Conservation (phyloP, 2,113 vertebrate genomes). For the Xyrauchen texanus region DNA sequence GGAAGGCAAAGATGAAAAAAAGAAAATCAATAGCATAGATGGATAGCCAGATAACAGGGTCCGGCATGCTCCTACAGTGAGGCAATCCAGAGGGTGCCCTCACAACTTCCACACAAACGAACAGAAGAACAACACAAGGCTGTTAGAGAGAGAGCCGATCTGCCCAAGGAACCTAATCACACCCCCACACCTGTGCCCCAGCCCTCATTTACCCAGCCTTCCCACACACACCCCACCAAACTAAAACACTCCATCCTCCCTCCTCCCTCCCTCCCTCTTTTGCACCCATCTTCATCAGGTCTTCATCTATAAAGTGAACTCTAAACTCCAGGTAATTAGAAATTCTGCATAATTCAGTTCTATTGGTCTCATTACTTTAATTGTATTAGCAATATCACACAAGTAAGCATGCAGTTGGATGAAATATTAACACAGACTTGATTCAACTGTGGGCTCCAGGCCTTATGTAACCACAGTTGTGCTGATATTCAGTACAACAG, state of each 20-base stretch:
- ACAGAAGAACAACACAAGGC: conserved; percentile 68
- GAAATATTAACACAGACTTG: too few relatives aligned
- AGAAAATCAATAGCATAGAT: conserved; percentile 80
- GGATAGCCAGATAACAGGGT: conserved; percentile 79
- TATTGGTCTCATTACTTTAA: too few relatives aligned
- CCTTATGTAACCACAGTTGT: too few relatives aligned
- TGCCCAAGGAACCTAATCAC: conserved; percentile 69
- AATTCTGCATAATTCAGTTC: too few relatives aligned
- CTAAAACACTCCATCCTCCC: conserved; percentile 32
- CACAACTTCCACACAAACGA: conserved; percentile 76
- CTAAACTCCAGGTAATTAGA: background rate
- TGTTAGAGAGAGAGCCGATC: conserved; percentile 66
- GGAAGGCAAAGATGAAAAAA: conserved; percentile 77
- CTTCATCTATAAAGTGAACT: background rate
- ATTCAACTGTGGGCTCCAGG: too few relatives aligned
- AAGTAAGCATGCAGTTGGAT: too few relatives aligned
- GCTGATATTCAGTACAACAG: too few relatives aligned
- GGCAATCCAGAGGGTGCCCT: conserved; percentile 80
- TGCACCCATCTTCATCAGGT: conserved; percentile 32
- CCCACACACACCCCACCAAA: conserved; percentile 58
- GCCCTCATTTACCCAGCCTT: conserved; percentile 38
- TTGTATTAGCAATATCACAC: too few relatives aligned
- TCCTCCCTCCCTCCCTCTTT: conserved; percentile 21
- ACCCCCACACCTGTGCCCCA: conserved; percentile 50
- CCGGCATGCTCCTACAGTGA: conserved; percentile 75